Evolutionary conservation across 1,140 invertebrate species (phyloP).

Genomic region (Euwallacea fornicatus): DNA sequence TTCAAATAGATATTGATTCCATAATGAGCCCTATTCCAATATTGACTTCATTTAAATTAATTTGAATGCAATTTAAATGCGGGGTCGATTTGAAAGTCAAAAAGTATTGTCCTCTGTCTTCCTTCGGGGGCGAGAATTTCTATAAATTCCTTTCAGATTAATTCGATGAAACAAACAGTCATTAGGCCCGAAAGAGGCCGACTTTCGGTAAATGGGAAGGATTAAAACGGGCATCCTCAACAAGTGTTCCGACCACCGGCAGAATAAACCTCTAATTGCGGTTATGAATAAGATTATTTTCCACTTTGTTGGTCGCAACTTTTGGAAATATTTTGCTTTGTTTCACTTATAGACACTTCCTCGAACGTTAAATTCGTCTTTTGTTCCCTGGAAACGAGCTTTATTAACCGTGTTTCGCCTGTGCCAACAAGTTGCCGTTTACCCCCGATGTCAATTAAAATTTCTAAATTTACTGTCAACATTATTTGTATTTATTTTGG

Average conservation of each 20-base stretch:
- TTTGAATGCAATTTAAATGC: slow-evolving; percentile 12
- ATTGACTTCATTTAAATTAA: slow-evolving; percentile 8
- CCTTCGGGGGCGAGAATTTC: neutral
- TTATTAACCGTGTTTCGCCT: neutral
- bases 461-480: neutral
- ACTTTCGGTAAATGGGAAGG: slow-evolving; percentile 19
- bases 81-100: slow-evolving; percentile 2
- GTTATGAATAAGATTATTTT: slow-evolving; percentile 47
- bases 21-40: slow-evolving; percentile 9
- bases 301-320: slow-evolving; percentile 42
- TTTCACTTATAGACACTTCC: slow-evolving; percentile 43
- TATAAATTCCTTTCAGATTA: neutral
- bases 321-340: slow-evolving; percentile 44
- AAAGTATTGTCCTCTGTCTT: neutral
- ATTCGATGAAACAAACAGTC: neutral
- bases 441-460: neutral
- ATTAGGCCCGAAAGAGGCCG: slow-evolving; percentile 2
- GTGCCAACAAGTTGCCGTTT: neutral
- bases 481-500: too few relatives aligned
- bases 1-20: slow-evolving; percentile 12
- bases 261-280: slow-evolving; percentile 44
- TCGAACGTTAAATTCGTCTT: slow-evolving; percentile 31
- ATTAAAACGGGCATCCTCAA: slow-evolving; percentile 36
- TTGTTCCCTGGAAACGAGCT: neutral
- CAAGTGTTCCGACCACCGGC: slow-evolving; percentile 36